Percentiles rank a stretch among this genome's conserved stretches.
These are phyloP conservation scores for Ypsolopha sequella DNA, from an alignment of 2,888 invertebrate species.

Conservation along the genomic window DNA sequence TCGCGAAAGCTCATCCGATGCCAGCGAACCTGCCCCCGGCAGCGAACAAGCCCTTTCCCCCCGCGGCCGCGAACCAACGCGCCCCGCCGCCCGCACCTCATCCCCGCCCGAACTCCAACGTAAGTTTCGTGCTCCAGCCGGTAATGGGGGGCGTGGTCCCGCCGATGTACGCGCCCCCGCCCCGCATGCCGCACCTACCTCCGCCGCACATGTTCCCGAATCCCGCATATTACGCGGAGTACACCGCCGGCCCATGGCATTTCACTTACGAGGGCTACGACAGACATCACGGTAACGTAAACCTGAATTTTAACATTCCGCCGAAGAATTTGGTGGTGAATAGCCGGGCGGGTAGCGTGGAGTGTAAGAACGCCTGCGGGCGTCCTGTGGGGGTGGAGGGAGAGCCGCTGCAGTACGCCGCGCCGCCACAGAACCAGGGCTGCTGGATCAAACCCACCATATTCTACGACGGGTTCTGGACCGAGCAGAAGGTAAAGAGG, in stretches of 20 bases:
- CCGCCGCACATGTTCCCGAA: conserved; percentile 26
- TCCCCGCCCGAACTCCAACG: conserved; percentile 40
- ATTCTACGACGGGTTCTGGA: conserved; percentile 67
- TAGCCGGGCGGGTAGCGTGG: conserved; percentile 31
- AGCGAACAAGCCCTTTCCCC: conserved; percentile 15
- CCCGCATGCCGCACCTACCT: conserved; percentile 22
- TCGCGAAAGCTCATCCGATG: conserved; percentile 20
- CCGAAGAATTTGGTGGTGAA: conserved; percentile 54
- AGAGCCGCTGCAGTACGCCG: conserved; percentile 29
- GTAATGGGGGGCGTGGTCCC: conserved; percentile 38
- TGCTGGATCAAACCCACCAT: conserved; percentile 66
- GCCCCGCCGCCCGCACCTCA: conserved; percentile 14
- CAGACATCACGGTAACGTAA: conserved; percentile 43
- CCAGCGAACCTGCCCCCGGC: conserved; percentile 19
- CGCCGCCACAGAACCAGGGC: conserved; percentile 35
- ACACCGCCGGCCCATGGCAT: conserved; percentile 56
- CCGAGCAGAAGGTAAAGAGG: conserved; percentile 65
- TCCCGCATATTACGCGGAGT: conserved; percentile 42
- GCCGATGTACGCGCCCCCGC: conserved; percentile 31
- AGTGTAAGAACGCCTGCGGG: conserved; percentile 37
- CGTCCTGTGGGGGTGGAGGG: conserved; percentile 31
- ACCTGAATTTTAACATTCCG: conserved; percentile 53
- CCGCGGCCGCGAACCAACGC: conserved; percentile 14
- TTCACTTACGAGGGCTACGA: conserved; percentile 51
- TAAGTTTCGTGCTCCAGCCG: conserved; percentile 59